Percentiles rank a stretch among this genome's conserved stretches.
These are phyloP conservation scores for Latrodectus geometricus DNA, from an alignment of 1,140 invertebrate genomes.

Conservation along the genomic window DNA sequence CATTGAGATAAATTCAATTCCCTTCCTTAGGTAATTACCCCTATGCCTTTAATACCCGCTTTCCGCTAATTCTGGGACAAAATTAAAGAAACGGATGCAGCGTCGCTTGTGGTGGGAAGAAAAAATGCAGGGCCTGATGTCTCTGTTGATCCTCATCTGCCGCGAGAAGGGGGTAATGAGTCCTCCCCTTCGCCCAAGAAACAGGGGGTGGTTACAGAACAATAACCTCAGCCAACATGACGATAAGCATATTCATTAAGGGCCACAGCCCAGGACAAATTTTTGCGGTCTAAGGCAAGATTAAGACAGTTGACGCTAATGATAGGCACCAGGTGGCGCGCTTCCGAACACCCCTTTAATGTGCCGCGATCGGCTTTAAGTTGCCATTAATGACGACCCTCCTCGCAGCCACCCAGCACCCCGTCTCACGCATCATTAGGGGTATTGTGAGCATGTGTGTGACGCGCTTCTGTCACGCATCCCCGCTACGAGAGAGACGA, in stretches of 20 bases:
- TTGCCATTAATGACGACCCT: conserved; percentile 53
- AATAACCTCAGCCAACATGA: conserved; percentile 20
- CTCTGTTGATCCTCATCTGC: conserved; percentile 44
- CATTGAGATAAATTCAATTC: no score
- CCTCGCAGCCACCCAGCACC: conserved; percentile 2
- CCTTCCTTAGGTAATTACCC: no score
- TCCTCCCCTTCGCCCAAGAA: not conserved
- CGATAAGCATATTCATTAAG: conserved; percentile 57
- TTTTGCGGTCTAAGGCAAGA: conserved; percentile 41
- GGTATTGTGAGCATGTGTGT: conserved; percentile 22
- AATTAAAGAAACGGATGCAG: no score
- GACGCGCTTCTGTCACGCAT: not conserved
- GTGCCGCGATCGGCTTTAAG: conserved; percentile 54
- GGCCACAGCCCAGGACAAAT: conserved; percentile 44
- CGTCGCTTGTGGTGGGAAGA: not conserved
- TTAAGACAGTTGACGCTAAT: conserved; percentile 52
- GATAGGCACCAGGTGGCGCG: conserved; percentile 52
- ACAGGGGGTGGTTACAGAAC: conserved; percentile 24
- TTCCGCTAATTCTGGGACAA: no score
- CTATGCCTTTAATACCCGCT: no score
- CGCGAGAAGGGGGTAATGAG: conserved; percentile 21
- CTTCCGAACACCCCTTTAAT: conserved; percentile 55
- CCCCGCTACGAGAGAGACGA: not conserved
- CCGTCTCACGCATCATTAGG: conserved; percentile 50
- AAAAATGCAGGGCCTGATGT: conserved; percentile 10